These are phyloP conservation scores for Rattus rattus DNA, from an alignment of 2,113 vertebrate genomes.

Conservation along the genomic window DNA sequence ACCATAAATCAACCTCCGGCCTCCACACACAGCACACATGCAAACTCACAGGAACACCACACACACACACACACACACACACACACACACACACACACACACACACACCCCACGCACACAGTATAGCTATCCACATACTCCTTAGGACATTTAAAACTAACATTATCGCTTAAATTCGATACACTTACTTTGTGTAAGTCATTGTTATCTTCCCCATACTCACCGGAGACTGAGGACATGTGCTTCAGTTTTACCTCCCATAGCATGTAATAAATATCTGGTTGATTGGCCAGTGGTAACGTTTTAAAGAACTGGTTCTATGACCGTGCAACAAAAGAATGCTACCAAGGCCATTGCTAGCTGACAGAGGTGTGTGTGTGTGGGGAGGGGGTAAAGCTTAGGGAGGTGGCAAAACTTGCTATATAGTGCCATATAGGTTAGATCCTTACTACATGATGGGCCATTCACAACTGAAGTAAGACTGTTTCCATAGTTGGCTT, in stretches of 20 bases:
- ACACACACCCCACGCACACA: neutral
- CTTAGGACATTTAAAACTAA: neutral
- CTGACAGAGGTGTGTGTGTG: neutral
- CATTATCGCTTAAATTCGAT: neutral
- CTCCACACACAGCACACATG: neutral
- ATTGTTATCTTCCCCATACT: neutral
- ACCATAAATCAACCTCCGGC: neutral
- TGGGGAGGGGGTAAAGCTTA: neutral
- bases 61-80: neutral
- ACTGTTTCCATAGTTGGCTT: neutral
- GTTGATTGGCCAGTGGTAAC: neutral
- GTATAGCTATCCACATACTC: neutral
- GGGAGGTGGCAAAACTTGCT: neutral
- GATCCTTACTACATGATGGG: neutral
- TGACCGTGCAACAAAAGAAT: neutral
- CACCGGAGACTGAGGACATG: neutral
- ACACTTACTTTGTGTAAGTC: neutral
- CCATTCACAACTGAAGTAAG: neutral
- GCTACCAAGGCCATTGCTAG: neutral
- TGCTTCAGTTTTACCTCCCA: neutral
- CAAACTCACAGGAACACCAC: neutral
- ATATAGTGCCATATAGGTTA: neutral
- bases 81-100: neutral
- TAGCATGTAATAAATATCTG: slow-evolving; percentile 19
- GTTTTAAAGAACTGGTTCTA: neutral